phyloP scores from a whole-genome alignment of 2,888 invertebrate species.

The Panopea generosa region DNA sequence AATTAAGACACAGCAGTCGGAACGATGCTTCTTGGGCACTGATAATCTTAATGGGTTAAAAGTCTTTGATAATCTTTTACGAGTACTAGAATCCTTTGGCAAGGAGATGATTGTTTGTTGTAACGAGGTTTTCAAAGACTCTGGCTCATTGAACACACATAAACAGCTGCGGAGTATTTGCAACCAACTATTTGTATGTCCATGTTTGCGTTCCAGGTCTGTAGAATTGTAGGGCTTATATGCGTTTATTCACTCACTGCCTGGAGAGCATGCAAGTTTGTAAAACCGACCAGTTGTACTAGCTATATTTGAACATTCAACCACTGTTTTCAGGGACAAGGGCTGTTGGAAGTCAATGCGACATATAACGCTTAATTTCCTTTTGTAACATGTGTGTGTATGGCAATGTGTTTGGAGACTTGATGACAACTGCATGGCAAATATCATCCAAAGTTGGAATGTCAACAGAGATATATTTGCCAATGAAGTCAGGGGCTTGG shows the following conservation, averaged over 20 bases:
- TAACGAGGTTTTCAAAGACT: background rate
- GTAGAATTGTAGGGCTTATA: slow-evolving; percentile 1
- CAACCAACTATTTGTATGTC: slow-evolving; percentile 18
- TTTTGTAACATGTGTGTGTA: too few relatives aligned
- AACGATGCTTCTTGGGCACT: slow-evolving; percentile 23
- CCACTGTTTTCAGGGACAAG: background rate
- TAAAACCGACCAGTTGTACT: slow-evolving; percentile 9
- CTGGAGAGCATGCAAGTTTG: background rate
- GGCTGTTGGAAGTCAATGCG: slow-evolving; percentile 16
- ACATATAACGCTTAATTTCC: background rate
- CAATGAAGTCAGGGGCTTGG: slow-evolving; percentile 12
- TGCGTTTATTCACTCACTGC: slow-evolving; percentile 11
- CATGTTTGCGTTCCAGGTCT: slow-evolving; percentile 18
- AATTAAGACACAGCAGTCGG: background rate
- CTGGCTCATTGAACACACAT: slow-evolving; percentile 20
- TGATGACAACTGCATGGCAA: background rate
- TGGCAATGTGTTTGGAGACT: too few relatives aligned
- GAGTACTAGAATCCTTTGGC: background rate
- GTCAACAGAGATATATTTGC: slow-evolving; percentile 23
- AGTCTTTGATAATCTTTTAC: slow-evolving; percentile 13
- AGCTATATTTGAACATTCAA: background rate
- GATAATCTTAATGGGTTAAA: background rate
- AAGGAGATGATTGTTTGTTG: background rate
- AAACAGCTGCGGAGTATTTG: slow-evolving; percentile 20
- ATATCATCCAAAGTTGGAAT: background rate